Evolutionary conservation across 2,797 vertebrate genomes (phyloP), one percentile per base, ranked within the genome.

Genomic region (Tragopan temminckii): DNA sequence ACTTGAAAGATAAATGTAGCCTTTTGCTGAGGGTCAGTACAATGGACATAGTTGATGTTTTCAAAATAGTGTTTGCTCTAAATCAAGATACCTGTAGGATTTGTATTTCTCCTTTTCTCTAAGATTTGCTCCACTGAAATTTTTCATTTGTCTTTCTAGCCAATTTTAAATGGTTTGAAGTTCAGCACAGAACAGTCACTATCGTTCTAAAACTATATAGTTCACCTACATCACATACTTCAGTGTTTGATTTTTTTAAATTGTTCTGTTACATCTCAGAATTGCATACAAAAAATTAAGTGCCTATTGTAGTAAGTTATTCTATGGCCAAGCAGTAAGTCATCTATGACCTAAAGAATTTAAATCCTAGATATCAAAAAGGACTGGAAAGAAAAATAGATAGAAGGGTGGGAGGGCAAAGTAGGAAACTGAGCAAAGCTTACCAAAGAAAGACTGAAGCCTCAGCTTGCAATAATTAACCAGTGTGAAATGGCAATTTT

Each of bases 381-480:
- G 17, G 36, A 68, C n/a, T 89, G 35, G 45, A 90, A 93, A 59
- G 50, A 38, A 77, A 90, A 15, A 5, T 35, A 84, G 46, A 50
- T 27, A 81, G 55, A 23, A 17, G 16, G 23, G 21, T 80, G 45
- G 85, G 45, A 80, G 50, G 52, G 59, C 48, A 58, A 87, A 86
- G 53, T 77, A 81, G 36, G 72, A 66, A 94, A 86, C 46, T 88
- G 91, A 90, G 93, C 75, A 89, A 93, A 88, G 27, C 36, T 88
- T 86, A 76, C 59, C 7, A 72, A 74, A 91, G 92, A 92, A 78
- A 91, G 55, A 67, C 29, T 48, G 58, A 93, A 45, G 57, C 82
- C 46, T 86, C 57, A 81, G 25, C 74, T 91, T 62, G 48, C 74
- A 90, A 35, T 80, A 72, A 70, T 91, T 94, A 90, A 59, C 53